Evolutionary conservation across 2,888 invertebrate species (phyloP), one percentile per base, ranked within the genome.

Genomic region (Adela reaumurella): DNA sequence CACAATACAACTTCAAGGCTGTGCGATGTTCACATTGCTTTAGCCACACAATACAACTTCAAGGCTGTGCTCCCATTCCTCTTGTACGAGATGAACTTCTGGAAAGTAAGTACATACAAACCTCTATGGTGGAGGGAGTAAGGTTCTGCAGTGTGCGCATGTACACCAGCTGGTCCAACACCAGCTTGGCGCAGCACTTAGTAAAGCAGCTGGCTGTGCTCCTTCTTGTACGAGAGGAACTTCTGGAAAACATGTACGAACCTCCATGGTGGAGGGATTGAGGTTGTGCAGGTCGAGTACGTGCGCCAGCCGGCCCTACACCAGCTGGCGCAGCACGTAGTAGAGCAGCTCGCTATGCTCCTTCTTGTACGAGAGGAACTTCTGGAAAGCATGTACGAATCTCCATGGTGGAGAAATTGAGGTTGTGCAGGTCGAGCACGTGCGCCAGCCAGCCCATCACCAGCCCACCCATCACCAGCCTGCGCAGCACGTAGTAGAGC

Each of bases 131-230:
- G 0, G 85, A 73, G 49, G 87, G 83, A 1, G 81, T 81, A 45
- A 84, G 84, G 47, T 89, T 88, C 57, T 84, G 84, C 4, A 85
- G 64, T 48, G 86, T 83, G 54, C 89, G 79, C 77, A 92, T 86
- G 66, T 92, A 97, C 0, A 91, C 86, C 50, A 95, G 74, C 63
- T 96, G 94, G 70, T 98, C 97, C 64, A 93, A 85, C 0, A 94
- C 88, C 51, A 99, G 83, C 63, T 98, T 97, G n/a, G 18, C 96
- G 89, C 48, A 99, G 82, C 56, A 98, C 89, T 70, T 96, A 99
- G 73, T 97, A 92, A 0, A 99, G 77, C 19, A 99, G 81, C 65
- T 99, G 98, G 60, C 95, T 93, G 80, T 97, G 94, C 70, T 99
- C 97, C 62, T 94, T 92, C 65, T 94, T 94, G 83, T 90, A 98